Evolutionary conservation across 2,888 invertebrate genomes (phyloP).

Genomic region (Metacarcinus magister): DNA sequence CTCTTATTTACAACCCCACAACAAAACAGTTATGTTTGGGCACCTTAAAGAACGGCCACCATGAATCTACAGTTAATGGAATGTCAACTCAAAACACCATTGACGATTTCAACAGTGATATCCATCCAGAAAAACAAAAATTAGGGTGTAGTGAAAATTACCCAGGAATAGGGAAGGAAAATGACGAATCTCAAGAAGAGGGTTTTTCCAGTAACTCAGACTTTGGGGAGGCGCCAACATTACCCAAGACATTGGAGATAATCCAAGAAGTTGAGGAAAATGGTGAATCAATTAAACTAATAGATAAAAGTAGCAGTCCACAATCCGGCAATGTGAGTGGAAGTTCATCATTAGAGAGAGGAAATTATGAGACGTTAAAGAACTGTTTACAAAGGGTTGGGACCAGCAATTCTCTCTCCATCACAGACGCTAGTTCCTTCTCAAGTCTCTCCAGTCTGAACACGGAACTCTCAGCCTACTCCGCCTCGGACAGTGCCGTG

Average conservation of each 20-base stretch:
- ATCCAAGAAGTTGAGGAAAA: slow-evolving; percentile 78
- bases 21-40: slow-evolving; percentile 71
- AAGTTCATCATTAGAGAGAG: slow-evolving; percentile 75
- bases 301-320: slow-evolving; percentile 60
- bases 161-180: background rate
- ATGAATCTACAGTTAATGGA: slow-evolving; percentile 54
- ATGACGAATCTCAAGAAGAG: slow-evolving; percentile 73
- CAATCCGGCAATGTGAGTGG: slow-evolving; percentile 76
- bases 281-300: slow-evolving; percentile 67
- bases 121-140: slow-evolving; percentile 56
- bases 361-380: slow-evolving; percentile 63
- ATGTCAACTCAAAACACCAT: slow-evolving; percentile 51
- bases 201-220: slow-evolving; percentile 51
- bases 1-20: slow-evolving; percentile 72
- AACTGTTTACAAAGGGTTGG: slow-evolving; percentile 74
- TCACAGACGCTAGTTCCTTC: slow-evolving; percentile 78
- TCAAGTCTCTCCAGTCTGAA: slow-evolving; percentile 78
- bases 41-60: slow-evolving; percentile 52
- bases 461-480: slow-evolving; percentile 75
- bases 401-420: slow-evolving; percentile 76
- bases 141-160: background rate
- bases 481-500: slow-evolving; percentile 77
- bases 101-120: slow-evolving; percentile 36
- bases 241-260: slow-evolving; percentile 71
- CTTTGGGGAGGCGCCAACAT: slow-evolving; percentile 29